A percentile compares a stretch with the other conserved stretches of the same genome.
These are phyloP conservation scores for Penaeus indicus DNA, from an alignment of 1,140 invertebrate genomes.

Conservation along the genomic window DNA sequence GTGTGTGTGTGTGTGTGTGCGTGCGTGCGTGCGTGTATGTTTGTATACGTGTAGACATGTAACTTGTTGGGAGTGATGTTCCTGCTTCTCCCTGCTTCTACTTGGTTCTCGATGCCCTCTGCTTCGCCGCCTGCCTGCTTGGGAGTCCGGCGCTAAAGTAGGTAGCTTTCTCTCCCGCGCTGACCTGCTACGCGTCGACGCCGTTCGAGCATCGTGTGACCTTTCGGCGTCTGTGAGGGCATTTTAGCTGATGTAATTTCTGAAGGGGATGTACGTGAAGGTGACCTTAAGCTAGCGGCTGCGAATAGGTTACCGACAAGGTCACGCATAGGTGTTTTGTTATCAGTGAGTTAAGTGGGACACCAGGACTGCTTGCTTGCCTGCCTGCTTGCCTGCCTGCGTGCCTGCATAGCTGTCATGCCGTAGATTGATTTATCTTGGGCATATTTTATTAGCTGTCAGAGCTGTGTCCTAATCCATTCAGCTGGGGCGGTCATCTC, in stretches of 20 bases:
- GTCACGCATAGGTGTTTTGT: neutral
- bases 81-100: neutral
- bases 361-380: neutral
- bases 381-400: neutral
- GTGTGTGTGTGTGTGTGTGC: neutral
- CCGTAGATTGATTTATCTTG: neutral
- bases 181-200: no score
- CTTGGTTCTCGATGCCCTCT: neutral
- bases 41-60: neutral
- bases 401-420: neutral
- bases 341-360: neutral
- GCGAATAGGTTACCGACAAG: no score
- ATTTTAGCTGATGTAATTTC: no score
- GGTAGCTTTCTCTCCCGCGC: no score
- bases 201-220: no score
- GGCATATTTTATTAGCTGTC: no score
- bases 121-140: neutral
- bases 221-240: no score
- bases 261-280: no score
- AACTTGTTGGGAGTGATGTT: neutral
- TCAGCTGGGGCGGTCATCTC: no score
- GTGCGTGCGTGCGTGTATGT: neutral
- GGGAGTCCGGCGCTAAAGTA: no score
- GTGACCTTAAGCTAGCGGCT: no score
- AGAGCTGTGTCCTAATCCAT: no score